phyloP scores from a whole-genome alignment of 2,888 invertebrate species.

The Perdita meconis region DNA sequence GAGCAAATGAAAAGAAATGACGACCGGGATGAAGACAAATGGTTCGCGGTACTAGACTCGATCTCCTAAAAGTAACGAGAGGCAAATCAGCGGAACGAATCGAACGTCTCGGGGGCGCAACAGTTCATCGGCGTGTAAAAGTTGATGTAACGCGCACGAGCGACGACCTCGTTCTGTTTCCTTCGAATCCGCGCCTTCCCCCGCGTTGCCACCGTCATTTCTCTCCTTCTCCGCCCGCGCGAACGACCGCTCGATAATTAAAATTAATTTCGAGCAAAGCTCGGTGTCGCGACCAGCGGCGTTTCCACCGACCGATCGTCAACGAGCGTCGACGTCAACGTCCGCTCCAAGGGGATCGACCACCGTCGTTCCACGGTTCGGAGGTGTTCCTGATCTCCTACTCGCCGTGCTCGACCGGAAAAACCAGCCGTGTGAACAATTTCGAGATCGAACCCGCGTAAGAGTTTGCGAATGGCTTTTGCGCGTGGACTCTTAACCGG shows the following conservation, averaged over 20 bases:
- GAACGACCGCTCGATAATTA: slow-evolving; percentile 25
- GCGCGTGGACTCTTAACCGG: too few relatives aligned
- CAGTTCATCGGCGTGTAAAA: slow-evolving; percentile 20
- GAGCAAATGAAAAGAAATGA: slow-evolving; percentile 75
- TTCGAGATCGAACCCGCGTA: too few relatives aligned
- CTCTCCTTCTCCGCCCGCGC: slow-evolving; percentile 6
- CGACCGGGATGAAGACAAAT: slow-evolving; percentile 77
- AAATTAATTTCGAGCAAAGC: slow-evolving; percentile 28
- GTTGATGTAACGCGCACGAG: slow-evolving; percentile 32
- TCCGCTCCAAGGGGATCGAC: slow-evolving; percentile 1
- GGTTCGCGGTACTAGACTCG: slow-evolving; percentile 66
- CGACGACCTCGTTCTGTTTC: slow-evolving; percentile 46
- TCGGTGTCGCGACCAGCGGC: not conserved
- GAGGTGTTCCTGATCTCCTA: not conserved
- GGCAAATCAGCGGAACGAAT: slow-evolving; percentile 59
- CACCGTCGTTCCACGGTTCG: not conserved
- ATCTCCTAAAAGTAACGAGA: slow-evolving; percentile 66
- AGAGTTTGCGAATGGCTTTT: too few relatives aligned
- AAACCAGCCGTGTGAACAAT: too few relatives aligned
- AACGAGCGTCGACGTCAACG: not conserved
- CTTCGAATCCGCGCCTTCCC: not conserved
- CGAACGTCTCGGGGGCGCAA: slow-evolving; percentile 36
- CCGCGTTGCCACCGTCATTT: slow-evolving; percentile 11
- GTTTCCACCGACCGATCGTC: not conserved
- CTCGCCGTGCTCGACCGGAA: too few relatives aligned